phyloP scores from a whole-genome alignment of 2,113 vertebrate genomes.

The Plestiodon gilberti region DNA sequence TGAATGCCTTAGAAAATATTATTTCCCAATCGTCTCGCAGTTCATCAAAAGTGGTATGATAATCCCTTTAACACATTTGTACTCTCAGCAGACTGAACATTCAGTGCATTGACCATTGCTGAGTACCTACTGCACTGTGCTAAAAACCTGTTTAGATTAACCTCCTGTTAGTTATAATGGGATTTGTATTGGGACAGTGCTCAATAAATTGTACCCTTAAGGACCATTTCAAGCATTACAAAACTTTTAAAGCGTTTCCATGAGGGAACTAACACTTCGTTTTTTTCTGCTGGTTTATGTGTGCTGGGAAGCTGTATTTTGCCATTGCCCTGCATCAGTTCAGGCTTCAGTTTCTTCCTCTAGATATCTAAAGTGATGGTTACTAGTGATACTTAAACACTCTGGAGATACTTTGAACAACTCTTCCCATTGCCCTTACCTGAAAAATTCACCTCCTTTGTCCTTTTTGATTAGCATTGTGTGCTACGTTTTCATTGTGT shows the following conservation, averaged over 20 bases:
- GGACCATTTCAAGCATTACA: not conserved
- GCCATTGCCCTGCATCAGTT: not conserved
- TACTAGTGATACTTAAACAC: not conserved
- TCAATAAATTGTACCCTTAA: not conserved
- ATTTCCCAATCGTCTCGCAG: conserved; percentile 77
- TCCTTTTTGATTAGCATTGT: not conserved
- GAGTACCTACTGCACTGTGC: not conserved
- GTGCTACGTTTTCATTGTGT: not conserved
- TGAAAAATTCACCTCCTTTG: not conserved
- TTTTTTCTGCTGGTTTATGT: not conserved
- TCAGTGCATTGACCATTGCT: not conserved
- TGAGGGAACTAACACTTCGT: not conserved
- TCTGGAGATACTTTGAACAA: not conserved
- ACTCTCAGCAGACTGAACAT: not conserved
- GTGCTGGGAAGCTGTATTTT: not conserved
- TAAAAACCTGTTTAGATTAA: not conserved
- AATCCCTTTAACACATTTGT: not conserved
- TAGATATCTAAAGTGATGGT: not conserved
- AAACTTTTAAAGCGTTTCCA: not conserved
- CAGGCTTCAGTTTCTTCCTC: not conserved
- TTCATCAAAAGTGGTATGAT: conserved; percentile 61
- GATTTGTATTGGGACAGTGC: not conserved
- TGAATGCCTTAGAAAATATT: conserved; percentile 81
- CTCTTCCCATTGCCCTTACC: not conserved
- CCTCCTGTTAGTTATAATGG: not conserved